Percentiles rank a stretch among this genome's conserved stretches.
Evolutionary conservation across 2,797 vertebrate genomes (phyloP).

Genomic region (Fratercula arctica): DNA sequence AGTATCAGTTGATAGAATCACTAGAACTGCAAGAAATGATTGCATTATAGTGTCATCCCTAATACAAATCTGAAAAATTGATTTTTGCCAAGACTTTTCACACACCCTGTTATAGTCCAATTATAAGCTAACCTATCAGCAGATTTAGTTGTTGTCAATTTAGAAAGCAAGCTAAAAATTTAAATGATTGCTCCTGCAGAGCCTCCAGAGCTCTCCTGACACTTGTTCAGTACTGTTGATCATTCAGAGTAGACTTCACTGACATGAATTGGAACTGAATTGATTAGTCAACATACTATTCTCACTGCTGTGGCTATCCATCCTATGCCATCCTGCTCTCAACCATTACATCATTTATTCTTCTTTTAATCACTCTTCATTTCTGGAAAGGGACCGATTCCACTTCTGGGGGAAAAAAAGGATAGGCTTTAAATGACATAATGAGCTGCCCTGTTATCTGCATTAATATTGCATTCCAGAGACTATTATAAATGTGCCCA

Average conservation of each 20-base stretch:
- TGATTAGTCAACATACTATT: background rate
- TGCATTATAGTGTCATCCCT: background rate
- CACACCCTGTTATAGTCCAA: background rate
- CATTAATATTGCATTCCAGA: background rate
- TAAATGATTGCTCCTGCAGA: background rate
- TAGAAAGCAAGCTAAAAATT: background rate
- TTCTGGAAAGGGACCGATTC: background rate
- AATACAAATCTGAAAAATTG: background rate
- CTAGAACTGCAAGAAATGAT: background rate
- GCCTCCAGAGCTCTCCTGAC: background rate
- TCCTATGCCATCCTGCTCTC: background rate
- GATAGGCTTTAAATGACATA: background rate
- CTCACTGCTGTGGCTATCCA: background rate
- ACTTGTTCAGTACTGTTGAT: background rate
- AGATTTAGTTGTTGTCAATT: background rate
- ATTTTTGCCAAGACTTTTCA: background rate
- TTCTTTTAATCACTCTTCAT: background rate
- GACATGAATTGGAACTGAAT: background rate
- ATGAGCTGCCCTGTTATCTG: background rate
- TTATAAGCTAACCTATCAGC: background rate
- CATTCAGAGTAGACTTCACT: background rate
- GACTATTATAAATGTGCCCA: background rate
- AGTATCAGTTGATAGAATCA: background rate
- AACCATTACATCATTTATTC: background rate
- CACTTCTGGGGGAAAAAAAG: accelerated